These are phyloP conservation scores for Eufriesea mexicana DNA, from an alignment of 1,140 invertebrate genomes.

Conservation along the genomic window DNA sequence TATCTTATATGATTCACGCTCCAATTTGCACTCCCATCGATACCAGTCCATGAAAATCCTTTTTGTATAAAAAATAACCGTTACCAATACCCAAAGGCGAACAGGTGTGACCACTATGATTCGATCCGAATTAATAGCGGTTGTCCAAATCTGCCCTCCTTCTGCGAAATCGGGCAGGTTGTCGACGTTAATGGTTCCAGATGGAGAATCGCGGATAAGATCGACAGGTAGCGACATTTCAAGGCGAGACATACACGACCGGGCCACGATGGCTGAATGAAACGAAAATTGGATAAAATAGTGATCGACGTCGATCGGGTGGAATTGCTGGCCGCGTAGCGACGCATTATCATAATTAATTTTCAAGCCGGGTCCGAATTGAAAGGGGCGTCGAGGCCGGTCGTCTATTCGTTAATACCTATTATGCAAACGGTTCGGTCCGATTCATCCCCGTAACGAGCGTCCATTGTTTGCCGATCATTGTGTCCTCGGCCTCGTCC, in stretches of 20 bases:
- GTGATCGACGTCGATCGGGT: constrained; percentile 41
- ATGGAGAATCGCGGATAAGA: neutral
- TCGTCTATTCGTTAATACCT: constrained; percentile 72
- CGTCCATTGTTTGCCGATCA: constrained; percentile 75
- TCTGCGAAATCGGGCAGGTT: neutral
- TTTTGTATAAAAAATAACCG: no score
- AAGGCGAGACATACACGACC: neutral
- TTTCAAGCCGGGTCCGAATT: constrained; percentile 43
- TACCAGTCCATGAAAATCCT: no score
- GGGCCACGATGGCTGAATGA: constrained; percentile 53
- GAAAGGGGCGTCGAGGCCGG: constrained; percentile 24
- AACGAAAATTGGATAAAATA: constrained; percentile 39
- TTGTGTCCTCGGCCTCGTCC: constrained; percentile 64
- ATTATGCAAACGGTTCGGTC: constrained; percentile 69
- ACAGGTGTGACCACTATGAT: neutral
- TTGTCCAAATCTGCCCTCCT: no score
- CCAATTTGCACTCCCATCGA: no score
- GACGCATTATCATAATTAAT: constrained; percentile 68
- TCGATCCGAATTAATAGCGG: neutral
- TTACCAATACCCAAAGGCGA: no score
- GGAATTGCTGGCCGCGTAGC: neutral
- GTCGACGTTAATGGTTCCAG: neutral
- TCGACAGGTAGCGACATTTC: constrained; percentile 5
- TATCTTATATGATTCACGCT: no score
- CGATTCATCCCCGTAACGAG: constrained; percentile 75